Conservation (phyloP, 1,140 invertebrate species). For the Aphaenogaster floridana region DNA sequence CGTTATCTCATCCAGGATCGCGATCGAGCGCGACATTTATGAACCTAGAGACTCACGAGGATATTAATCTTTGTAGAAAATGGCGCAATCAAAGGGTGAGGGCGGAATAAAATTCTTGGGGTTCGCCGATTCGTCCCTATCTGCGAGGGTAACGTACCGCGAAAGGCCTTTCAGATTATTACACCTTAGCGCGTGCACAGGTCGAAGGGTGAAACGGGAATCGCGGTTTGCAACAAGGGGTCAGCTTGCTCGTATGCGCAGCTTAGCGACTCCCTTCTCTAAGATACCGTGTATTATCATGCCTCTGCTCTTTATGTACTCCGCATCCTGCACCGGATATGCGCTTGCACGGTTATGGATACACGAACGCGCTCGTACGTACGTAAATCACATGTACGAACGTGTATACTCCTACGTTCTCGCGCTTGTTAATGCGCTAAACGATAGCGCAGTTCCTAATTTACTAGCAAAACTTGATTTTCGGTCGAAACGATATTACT, state of each 20-base stretch:
- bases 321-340: slow-evolving; percentile 55
- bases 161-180: slow-evolving; percentile 63
- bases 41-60: slow-evolving; percentile 45
- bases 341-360: slow-evolving; percentile 3
- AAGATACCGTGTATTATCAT: slow-evolving; percentile 60
- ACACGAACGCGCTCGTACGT: neutral
- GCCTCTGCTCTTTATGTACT: slow-evolving; percentile 33
- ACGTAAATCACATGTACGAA: neutral
- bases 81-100: slow-evolving; percentile 55
- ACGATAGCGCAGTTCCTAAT: slow-evolving; percentile 37
- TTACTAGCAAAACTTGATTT: slow-evolving; percentile 58
- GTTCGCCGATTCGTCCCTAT: slow-evolving; percentile 60
- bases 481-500: slow-evolving; percentile 20
- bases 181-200: slow-evolving; percentile 56
- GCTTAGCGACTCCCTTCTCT: slow-evolving; percentile 30
- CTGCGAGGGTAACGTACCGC: slow-evolving; percentile 57
- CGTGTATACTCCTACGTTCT: neutral
- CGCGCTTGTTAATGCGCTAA: slow-evolving; percentile 36
- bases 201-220: slow-evolving; percentile 50
- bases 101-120: slow-evolving; percentile 57
- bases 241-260: slow-evolving; percentile 38
- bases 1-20: slow-evolving; percentile 48
- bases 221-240: slow-evolving; percentile 61
- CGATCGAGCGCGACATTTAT: slow-evolving; percentile 61
- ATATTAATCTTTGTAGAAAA: slow-evolving; percentile 62